Conservation (phyloP, 1,140 invertebrate species). For the Wasmannia auropunctata region DNA sequence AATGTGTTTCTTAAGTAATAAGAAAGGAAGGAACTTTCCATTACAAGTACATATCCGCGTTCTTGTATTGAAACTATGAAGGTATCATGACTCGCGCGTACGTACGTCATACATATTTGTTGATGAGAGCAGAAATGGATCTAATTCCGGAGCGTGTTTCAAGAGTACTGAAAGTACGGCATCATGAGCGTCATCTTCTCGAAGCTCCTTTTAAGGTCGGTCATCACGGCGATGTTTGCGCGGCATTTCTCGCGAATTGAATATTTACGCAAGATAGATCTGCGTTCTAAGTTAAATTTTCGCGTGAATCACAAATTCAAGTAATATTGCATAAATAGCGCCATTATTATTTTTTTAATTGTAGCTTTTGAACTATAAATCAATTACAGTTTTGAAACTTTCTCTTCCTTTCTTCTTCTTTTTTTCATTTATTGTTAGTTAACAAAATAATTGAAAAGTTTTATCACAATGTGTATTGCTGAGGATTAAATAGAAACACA, state of each 20-base stretch:
- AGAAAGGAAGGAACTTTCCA: neutral
- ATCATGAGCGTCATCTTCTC: slow-evolving; percentile 13
- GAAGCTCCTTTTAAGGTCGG: slow-evolving; percentile 34
- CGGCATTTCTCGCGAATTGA: neutral
- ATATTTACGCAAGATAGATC: neutral
- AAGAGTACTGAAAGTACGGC: slow-evolving; percentile 35
- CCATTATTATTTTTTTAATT: neutral
- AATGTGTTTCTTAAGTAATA: neutral
- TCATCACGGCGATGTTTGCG: neutral
- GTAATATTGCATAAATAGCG: neutral
- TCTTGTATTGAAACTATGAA: slow-evolving; percentile 13
- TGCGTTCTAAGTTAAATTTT: neutral
- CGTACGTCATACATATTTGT: too few relatives aligned
- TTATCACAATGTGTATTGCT: neutral
- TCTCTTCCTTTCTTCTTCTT: neutral
- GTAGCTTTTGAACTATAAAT: neutral
- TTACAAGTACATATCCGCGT: neutral
- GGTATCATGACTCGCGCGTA: neutral
- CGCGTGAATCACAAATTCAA: neutral
- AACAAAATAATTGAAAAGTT: neutral
- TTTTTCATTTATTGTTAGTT: neutral
- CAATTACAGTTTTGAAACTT: neutral
- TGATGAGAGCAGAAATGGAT: slow-evolving; percentile 49
- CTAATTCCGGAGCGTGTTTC: slow-evolving; percentile 37
- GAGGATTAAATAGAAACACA: neutral